Base-by-base conservation (phyloP, 2,888 invertebrate genomes). In the Cybosia mesomella region DNA sequence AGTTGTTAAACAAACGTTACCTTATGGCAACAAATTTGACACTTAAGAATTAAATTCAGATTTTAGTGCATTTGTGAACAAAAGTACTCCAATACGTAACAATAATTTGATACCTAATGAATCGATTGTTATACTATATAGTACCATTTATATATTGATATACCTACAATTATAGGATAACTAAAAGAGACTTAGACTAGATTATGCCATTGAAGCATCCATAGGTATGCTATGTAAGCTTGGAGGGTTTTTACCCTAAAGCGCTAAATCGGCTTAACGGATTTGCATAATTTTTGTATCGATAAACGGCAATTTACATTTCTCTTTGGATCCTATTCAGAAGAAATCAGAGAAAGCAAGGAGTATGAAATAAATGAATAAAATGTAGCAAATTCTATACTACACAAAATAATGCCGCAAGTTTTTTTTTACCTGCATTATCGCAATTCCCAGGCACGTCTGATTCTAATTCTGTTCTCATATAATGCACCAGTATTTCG, bases 401-500 rank as follows among this genome's bases (percentile, higher is more conserved):
- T 43, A 0, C 5, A 18, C 8, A 5, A 11, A 43, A 18, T 43
- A 18, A 15, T 39, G 43, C 43, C 8, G 49, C 9, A 49, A 49
- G 5, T 4, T 24, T 32, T 21, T 36, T n/a, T 32, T 34, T 32
- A 8, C 15, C 15, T 22, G 32, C 8, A 15, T 62, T 54, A 54
- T 34, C 22, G 18, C n/a, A 32, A 32, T 34, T 34, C 11, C 22
- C 32, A 22, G 22, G 54, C 22, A 28, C 32, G 8, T 32, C 21
- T 34, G 53, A 34, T 18, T 8, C 62, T 61, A 61, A 24, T 21
- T 62, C 36, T 34, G 21, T 60, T 18, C 22, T 24, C 36, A 28
- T 49, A 32, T n/a, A 62, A 62, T 39, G 28, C 53, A 32, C n/a
- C 21, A 53, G 53, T 21, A 53, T 53, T 21, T 62, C 61, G 15